These are phyloP conservation scores for Serilophus lunatus DNA, from an alignment of 2,113 vertebrate species.

Conservation along the genomic window DNA sequence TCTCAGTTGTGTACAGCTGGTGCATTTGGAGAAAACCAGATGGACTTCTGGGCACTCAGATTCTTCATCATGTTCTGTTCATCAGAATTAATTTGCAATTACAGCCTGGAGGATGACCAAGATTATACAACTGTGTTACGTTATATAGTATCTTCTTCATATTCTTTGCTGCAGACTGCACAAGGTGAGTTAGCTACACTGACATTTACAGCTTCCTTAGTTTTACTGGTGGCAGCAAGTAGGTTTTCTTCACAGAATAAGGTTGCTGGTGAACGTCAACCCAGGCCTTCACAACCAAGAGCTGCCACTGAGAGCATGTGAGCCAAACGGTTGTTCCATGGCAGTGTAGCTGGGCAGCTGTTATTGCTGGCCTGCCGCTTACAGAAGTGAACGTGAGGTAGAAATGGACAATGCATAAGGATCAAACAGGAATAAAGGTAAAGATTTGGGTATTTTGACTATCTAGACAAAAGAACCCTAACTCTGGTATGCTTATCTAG, in stretches of 20 bases:
- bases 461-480: background rate
- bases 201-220: background rate
- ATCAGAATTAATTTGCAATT: slow-evolving; percentile 30
- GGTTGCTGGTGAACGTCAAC: background rate
- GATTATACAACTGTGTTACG: background rate
- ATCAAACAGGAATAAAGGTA: background rate
- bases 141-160: background rate
- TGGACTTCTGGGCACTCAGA: background rate
- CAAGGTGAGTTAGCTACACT: background rate
- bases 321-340: background rate
- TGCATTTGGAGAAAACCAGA: slow-evolving; percentile 28
- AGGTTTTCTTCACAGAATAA: background rate
- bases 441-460: background rate
- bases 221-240: background rate
- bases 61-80: background rate
- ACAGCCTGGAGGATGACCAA: background rate
- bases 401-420: background rate
- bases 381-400: background rate
- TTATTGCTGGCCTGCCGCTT: background rate
- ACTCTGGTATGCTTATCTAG: background rate
- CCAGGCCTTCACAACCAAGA: background rate
- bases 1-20: slow-evolving; percentile 1
- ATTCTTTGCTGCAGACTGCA: background rate
- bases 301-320: background rate
- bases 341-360: background rate